Evolutionary conservation across 2,113 vertebrate genomes (phyloP).

Genomic region (Pseudorhombus dupliciocellatus): DNA sequence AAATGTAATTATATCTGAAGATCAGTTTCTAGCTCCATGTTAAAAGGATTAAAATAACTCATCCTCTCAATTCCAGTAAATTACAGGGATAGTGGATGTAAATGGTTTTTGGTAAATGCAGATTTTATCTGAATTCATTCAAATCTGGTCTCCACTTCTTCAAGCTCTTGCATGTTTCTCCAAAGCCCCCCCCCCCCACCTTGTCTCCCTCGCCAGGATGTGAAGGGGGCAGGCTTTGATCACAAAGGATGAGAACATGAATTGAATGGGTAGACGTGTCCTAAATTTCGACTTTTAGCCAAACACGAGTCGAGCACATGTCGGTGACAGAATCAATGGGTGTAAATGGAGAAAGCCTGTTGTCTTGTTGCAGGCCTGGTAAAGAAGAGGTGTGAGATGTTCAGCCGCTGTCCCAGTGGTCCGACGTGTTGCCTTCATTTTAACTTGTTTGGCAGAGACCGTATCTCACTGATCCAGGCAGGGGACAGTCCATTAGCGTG

Average conservation of each 20-base stretch:
- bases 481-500: background rate
- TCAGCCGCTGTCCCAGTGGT: slow-evolving; percentile 70
- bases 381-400: slow-evolving; percentile 72
- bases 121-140: too few species aligned
- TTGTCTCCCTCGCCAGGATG: slow-evolving; percentile 25
- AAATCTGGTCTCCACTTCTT: background rate
- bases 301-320: slow-evolving; percentile 77
- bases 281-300: slow-evolving; percentile 76
- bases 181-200: too few species aligned
- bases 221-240: slow-evolving; percentile 50
- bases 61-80: too few species aligned
- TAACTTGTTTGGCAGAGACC: slow-evolving; percentile 53
- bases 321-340: slow-evolving; percentile 78
- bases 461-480: slow-evolving; percentile 29
- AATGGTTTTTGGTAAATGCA: too few species aligned
- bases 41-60: too few species aligned
- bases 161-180: background rate
- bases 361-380: slow-evolving; percentile 64
- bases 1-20: too few species aligned
- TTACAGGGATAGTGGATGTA: too few species aligned
- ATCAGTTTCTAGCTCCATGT: too few species aligned
- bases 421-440: slow-evolving; percentile 75
- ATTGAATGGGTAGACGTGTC: slow-evolving; percentile 61
- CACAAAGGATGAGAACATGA: slow-evolving; percentile 60
- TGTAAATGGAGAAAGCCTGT: slow-evolving; percentile 84